phyloP scores from a whole-genome alignment of 2,888 invertebrate species.

The Sympetrum striolatum region DNA sequence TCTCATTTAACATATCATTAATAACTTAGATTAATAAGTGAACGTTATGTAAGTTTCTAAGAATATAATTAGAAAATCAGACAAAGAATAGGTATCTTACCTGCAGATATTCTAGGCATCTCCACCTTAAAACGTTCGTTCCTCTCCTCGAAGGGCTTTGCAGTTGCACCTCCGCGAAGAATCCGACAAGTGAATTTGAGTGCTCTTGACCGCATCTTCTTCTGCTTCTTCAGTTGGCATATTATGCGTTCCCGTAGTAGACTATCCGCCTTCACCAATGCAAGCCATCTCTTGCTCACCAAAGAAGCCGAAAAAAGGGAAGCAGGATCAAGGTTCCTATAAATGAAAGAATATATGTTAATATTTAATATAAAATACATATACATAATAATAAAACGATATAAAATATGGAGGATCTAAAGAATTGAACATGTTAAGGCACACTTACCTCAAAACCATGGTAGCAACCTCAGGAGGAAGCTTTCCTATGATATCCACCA shows the following conservation, averaged over 20 bases:
- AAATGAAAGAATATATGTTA: not conserved
- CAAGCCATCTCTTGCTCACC: not conserved
- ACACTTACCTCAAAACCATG: not conserved
- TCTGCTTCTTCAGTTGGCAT: not conserved
- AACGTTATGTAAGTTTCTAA: too few species aligned
- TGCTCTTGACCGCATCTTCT: not conserved
- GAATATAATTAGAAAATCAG: too few species aligned
- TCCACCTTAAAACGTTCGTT: not conserved
- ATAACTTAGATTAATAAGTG: too few species aligned
- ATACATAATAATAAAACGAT: not conserved
- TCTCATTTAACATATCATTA: too few species aligned
- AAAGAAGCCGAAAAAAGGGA: not conserved
- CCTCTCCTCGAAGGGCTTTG: not conserved
- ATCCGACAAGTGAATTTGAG: not conserved
- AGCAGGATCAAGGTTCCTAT: not conserved
- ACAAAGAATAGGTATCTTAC: too few species aligned
- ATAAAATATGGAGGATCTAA: not conserved
- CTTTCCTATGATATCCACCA: not conserved
- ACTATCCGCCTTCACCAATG: not conserved
- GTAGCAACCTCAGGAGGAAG: not conserved
- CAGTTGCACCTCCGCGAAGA: not conserved
- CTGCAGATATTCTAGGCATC: not conserved
- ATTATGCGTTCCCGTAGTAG: not conserved
- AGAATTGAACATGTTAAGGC: not conserved
- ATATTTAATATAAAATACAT: not conserved